A percentile compares a stretch with the other conserved stretches of the same genome.
Evolutionary conservation across 2,888 invertebrate genomes (phyloP).

Genomic region (Thera britannica): DNA sequence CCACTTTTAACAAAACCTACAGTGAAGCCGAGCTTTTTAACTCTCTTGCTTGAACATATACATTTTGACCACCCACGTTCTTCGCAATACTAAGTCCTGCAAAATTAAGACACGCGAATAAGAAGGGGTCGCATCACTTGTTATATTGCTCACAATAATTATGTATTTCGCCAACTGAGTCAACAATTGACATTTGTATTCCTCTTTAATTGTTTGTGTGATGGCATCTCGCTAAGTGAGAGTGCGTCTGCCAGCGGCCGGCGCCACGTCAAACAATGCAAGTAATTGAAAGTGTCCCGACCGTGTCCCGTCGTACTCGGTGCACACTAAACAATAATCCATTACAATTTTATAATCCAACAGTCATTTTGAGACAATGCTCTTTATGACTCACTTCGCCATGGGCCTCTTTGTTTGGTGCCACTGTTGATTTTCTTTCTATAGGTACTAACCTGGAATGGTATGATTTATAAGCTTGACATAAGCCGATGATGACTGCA

Average conservation of each 20-base stretch:
- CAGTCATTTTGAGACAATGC: conserved; percentile 69
- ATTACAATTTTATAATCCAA: conserved; percentile 74
- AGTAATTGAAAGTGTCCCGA: conserved; percentile 74
- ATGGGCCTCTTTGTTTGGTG: conserved; percentile 44
- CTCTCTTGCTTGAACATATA: neutral
- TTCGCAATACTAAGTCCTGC: no score
- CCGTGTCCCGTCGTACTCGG: conserved; percentile 55
- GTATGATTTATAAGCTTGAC: conserved; percentile 28
- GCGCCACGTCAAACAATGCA: conserved; percentile 59
- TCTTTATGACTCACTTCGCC: conserved; percentile 56
- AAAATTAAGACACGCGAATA: no score
- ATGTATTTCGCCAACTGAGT: conserved; percentile 10
- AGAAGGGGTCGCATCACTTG: neutral
- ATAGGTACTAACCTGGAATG: conserved; percentile 24
- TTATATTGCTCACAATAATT: neutral
- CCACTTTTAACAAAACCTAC: no score
- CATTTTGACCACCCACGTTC: no score
- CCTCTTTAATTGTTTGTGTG: conserved; percentile 27
- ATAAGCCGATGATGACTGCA: neutral
- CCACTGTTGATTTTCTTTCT: conserved; percentile 30
- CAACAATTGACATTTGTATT: conserved; percentile 12
- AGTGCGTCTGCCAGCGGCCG: conserved; percentile 36
- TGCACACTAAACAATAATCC: conserved; percentile 71
- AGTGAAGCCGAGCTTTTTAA: no score
- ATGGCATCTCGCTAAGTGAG: conserved; percentile 34